phyloP scores from a whole-genome alignment of 2,113 vertebrate species.

The Gymnocephalus cernua region DNA sequence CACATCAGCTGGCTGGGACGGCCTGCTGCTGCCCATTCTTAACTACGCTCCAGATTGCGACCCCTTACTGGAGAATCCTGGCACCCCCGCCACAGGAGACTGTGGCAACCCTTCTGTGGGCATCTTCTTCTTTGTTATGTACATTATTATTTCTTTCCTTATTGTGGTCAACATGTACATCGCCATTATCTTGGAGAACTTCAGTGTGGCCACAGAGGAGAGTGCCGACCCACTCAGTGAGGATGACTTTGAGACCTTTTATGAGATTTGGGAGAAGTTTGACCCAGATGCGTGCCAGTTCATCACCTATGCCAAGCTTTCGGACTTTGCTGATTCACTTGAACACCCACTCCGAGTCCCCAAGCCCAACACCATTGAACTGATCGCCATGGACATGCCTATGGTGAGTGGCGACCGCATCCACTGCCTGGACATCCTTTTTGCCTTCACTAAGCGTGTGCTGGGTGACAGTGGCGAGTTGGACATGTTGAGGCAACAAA shows the following conservation, averaged over 20 bases:
- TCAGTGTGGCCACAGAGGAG: slow-evolving; percentile 98
- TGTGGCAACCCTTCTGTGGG: slow-evolving; percentile 98
- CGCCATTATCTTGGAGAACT: slow-evolving; percentile 99
- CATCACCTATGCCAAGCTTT: slow-evolving; percentile 96
- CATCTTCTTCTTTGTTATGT: slow-evolving; percentile 99
- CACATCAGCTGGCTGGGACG: slow-evolving; percentile 97
- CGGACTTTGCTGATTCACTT: slow-evolving; percentile 96
- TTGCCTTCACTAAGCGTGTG: slow-evolving; percentile 98
- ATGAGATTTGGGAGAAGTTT: slow-evolving; percentile 99
- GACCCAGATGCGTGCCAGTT: slow-evolving; percentile 97
- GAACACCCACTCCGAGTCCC: slow-evolving; percentile 96
- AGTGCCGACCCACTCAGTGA: slow-evolving; percentile 98
- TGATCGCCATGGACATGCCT: slow-evolving; percentile 99
- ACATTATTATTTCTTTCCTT: slow-evolving; percentile 99
- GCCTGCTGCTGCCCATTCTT: slow-evolving; percentile 94
- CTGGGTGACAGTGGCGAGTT: slow-evolving; percentile 97
- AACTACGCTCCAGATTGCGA: slow-evolving; percentile 97
- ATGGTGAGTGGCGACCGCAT: slow-evolving; percentile 99
- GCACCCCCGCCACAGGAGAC: slow-evolving; percentile 93
- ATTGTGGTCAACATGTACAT: slow-evolving; percentile 99
- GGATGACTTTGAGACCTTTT: slow-evolving; percentile 99
- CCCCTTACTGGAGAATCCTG: slow-evolving; percentile 91
- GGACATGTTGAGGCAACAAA: slow-evolving; percentile 97
- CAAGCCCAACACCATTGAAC: slow-evolving; percentile 98
- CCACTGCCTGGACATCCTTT: slow-evolving; percentile 98